Evolutionary conservation across 2,113 vertebrate genomes (phyloP).

Genomic region (Malurus alboscapulatus): DNA sequence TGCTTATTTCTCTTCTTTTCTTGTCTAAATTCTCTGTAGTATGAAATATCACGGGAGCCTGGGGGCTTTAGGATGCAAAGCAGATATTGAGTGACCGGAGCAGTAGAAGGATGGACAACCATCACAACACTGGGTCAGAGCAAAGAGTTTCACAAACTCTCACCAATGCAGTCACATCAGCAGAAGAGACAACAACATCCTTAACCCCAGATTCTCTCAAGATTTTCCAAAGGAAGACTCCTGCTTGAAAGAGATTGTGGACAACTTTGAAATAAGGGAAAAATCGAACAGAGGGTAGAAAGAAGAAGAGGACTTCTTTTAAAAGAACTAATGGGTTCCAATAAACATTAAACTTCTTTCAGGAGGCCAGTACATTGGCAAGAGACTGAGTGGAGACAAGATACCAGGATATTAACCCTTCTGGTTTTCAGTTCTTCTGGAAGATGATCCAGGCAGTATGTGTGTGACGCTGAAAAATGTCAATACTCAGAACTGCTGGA

Average conservation of each 20-base stretch:
- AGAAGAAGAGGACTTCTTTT: neutral
- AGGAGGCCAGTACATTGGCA: neutral
- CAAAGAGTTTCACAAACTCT: neutral
- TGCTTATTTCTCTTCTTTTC: neutral
- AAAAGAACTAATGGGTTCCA: neutral
- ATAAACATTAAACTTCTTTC: neutral
- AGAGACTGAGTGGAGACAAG: neutral
- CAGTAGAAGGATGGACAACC: rapidly evolving
- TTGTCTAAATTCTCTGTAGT: constrained; percentile 28
- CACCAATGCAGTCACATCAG: neutral
- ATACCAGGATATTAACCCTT: neutral
- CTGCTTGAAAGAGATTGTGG: neutral
- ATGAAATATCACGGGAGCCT: neutral
- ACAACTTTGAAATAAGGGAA: neutral
- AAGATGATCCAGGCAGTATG: neutral
- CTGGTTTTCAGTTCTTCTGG: neutral
- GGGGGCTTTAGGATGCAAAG: neutral
- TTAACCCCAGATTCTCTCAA: neutral
- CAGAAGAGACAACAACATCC: neutral
- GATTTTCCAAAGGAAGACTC: neutral
- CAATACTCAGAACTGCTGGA: neutral
- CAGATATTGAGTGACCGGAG: neutral
- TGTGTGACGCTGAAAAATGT: neutral
- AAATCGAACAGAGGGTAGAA: neutral
- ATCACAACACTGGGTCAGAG: neutral